phyloP scores from a whole-genome alignment of 2,797 vertebrate species.

The Tadarida brasiliensis region DNA sequence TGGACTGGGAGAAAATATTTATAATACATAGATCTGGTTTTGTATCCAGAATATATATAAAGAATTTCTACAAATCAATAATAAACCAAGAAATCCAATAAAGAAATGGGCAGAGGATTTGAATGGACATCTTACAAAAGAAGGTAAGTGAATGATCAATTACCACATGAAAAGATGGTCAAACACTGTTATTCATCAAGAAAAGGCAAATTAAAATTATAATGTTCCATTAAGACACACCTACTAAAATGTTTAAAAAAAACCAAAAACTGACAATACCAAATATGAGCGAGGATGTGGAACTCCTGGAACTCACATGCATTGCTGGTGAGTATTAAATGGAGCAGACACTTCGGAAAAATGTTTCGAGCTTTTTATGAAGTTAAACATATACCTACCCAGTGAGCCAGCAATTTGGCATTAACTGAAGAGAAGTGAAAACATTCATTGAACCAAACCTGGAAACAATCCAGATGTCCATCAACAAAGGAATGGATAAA shows the following conservation, averaged over 20 bases:
- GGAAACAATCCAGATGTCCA: background rate
- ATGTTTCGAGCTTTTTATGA: constrained; percentile 8
- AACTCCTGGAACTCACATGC: background rate
- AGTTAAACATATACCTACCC: constrained; percentile 15
- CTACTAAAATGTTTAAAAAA: background rate
- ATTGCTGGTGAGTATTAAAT: background rate
- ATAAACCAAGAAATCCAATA: background rate
- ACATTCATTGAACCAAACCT: constrained; percentile 28
- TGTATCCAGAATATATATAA: background rate
- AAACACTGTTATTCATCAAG: background rate
- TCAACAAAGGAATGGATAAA: background rate
- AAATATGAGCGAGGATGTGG: background rate
- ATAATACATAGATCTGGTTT: background rate
- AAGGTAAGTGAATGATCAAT: background rate
- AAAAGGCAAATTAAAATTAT: background rate
- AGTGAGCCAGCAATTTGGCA: constrained; percentile 29
- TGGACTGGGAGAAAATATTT: background rate
- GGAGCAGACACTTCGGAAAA: background rate
- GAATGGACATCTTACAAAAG: constrained; percentile 18
- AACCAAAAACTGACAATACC: background rate
- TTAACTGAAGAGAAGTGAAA: constrained; percentile 51
- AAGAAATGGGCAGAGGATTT: constrained; percentile 9
- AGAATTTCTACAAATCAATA: constrained; percentile 8
- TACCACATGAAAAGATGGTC: background rate
- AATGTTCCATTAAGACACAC: background rate